phyloP scores from a whole-genome alignment of 2,797 vertebrate species.

The Siniperca undulata region DNA sequence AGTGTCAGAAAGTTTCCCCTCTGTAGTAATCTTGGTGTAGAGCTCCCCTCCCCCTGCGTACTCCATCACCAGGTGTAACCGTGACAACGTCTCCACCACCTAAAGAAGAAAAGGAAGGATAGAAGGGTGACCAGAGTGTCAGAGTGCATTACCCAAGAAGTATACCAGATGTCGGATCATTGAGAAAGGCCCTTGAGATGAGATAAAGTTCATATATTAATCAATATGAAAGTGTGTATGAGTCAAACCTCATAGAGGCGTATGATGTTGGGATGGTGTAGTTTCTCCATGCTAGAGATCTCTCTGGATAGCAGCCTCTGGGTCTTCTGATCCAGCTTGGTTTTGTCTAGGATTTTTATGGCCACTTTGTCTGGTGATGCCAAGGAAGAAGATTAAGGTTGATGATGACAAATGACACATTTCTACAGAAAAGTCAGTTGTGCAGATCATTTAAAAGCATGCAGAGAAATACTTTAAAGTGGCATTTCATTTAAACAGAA shows the following conservation, averaged over 20 bases:
- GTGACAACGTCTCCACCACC: slow-evolving; percentile 96
- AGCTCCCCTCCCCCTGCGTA: slow-evolving; percentile 96
- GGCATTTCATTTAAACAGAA: background rate
- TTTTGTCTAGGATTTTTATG: slow-evolving; percentile 98
- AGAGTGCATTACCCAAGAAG: background rate
- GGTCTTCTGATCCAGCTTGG: slow-evolving; percentile 96
- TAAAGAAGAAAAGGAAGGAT: slow-evolving; percentile 33
- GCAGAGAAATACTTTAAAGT: background rate
- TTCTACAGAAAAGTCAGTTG: background rate
- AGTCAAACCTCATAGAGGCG: slow-evolving; percentile 91
- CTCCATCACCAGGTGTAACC: slow-evolving; percentile 97
- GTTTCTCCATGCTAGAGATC: slow-evolving; percentile 98
- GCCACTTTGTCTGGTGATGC: slow-evolving; percentile 94
- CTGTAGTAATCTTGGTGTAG: slow-evolving; percentile 94
- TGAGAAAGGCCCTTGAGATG: background rate
- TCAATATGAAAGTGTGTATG: background rate
- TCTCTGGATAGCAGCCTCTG: slow-evolving; percentile 94
- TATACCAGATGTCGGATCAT: background rate
- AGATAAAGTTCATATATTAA: background rate
- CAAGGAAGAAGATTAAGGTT: background rate
- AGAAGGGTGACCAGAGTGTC: background rate
- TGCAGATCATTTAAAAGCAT: background rate
- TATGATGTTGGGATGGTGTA: slow-evolving; percentile 98
- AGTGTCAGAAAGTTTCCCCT: slow-evolving; percentile 92
- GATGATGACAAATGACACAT: slow-evolving; percentile 11